Base-by-base conservation (phyloP, 37 sponge, comb jelly and placozoan genomes). In the Diacarnus erythraeanus region DNA sequence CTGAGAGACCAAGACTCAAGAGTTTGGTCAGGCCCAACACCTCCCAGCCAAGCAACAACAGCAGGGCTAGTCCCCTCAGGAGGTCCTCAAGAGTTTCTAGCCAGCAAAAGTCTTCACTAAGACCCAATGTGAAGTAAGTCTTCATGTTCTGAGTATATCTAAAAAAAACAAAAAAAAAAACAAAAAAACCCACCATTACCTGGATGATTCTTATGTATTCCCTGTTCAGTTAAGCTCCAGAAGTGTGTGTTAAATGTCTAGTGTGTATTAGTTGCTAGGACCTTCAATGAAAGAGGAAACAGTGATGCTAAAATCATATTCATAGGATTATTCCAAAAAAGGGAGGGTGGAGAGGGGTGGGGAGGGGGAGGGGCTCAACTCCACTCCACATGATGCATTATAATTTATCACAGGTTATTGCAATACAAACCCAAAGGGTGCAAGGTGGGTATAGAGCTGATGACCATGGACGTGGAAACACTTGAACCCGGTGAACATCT, bases 401-500 rank as follows among this genome's bases (percentile, higher is more conserved):
- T 37, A 69, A 20, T 36, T 69, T 69, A 31, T 30, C 35, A 22
- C 39, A 86, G 86, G 42, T 71, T 90, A 26, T 72, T 90, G 38
- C 57, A 77, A 1, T 90, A 90, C 70, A 81, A 81, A 40, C 86
- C 91, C 8, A 65, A 70, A 27, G 86, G 86, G 1, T 67, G 69
- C 36, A 80, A 77, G 61, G 82, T 78, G 64, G 72, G 67, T 47
- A 58, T 91, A 0, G 89, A 83, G 56, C 65, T 92, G 47, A 83
- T 79, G 2, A 64, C 54, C 15, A 41, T 56, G 29, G 97, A 96
- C 73, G 74, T 96, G 40, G 76, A 83, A 23, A 86, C 88, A 20
- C 74, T 96, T 9, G 47, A 87, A 4, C 88, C 79, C 20, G 86
- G 83, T 59, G 89, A 89, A 67, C 93, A 85, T 70, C 81, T 96